A percentile compares a stretch with the other conserved stretches of the same genome.
These are phyloP conservation scores for Paragorgia papillata DNA, from an alignment of 92 coral and sea anemone genomes.

Conservation along the genomic window DNA sequence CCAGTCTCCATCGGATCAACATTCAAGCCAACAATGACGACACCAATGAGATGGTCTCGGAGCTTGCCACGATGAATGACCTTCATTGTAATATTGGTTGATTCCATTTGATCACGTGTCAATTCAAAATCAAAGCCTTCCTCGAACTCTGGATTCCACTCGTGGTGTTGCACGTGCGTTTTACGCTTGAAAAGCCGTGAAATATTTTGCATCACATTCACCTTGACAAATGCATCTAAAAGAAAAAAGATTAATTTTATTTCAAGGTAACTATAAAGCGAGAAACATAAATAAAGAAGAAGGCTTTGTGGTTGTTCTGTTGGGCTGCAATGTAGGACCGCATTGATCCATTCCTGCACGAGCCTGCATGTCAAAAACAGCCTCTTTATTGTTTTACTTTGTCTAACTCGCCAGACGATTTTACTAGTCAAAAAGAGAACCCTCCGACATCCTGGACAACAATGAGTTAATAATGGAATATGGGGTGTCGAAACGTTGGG, in stretches of 20 bases:
- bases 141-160: constrained; percentile 71
- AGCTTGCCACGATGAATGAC: constrained; percentile 77
- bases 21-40: constrained; percentile 76
- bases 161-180: constrained; percentile 68
- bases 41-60: constrained; percentile 71
- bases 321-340: too few relatives aligned
- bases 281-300: too few relatives aligned
- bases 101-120: constrained; percentile 79
- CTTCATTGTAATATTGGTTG: constrained; percentile 73
- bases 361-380: too few relatives aligned
- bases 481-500: too few relatives aligned
- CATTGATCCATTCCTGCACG: too few relatives aligned
- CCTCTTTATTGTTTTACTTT: too few relatives aligned
- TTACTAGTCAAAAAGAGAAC: too few relatives aligned
- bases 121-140: constrained; percentile 76
- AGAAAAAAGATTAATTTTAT: not conserved
- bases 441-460: too few relatives aligned
- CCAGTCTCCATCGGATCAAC: constrained; percentile 78
- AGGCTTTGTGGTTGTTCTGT: too few relatives aligned
- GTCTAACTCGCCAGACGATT: too few relatives aligned
- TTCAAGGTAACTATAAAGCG: too few relatives aligned
- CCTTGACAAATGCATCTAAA: constrained; percentile 84
- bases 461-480: too few relatives aligned
- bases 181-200: constrained; percentile 60
- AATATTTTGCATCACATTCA: constrained; percentile 68